These are phyloP conservation scores for Ardeotis arabs DNA, from an alignment of 2,113 vertebrate genomes.

Conservation along the genomic window DNA sequence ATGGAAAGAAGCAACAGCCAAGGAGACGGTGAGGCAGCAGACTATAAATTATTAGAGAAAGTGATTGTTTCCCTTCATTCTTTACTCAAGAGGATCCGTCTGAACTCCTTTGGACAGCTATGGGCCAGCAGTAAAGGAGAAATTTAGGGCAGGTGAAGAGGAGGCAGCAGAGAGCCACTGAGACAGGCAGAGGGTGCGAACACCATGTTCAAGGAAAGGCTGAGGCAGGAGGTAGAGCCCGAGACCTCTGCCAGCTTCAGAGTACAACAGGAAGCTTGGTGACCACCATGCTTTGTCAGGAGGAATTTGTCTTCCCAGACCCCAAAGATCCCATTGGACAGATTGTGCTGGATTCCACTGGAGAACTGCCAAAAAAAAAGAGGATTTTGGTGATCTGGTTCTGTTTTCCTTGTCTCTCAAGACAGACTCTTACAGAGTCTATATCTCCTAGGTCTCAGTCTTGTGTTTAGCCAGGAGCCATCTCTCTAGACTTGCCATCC, in stretches of 20 bases:
- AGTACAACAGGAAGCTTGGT: not conserved
- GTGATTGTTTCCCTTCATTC: not conserved
- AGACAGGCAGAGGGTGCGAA: not conserved
- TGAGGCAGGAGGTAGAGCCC: not conserved
- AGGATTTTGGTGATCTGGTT: not conserved
- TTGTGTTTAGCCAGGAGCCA: not conserved
- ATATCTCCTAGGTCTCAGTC: not conserved
- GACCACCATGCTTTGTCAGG: not conserved
- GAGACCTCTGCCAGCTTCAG: not conserved
- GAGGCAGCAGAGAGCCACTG: not conserved
- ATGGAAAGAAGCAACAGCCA: not conserved
- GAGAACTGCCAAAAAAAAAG: not conserved
- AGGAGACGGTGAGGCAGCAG: not conserved
- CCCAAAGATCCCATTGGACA: not conserved
- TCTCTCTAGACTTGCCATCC: not conserved
- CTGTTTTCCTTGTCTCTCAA: not conserved
- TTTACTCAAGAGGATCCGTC: not conserved
- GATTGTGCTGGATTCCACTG: not conserved
- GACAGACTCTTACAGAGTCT: not conserved
- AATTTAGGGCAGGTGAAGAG: not conserved
- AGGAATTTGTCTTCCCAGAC: not conserved
- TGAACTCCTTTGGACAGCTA: not conserved
- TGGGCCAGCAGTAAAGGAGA: not conserved
- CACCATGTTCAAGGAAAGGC: not conserved
- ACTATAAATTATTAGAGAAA: not conserved